Base-by-base conservation (phyloP, 2,797 vertebrate species). In the Alectoris magna region DNA sequence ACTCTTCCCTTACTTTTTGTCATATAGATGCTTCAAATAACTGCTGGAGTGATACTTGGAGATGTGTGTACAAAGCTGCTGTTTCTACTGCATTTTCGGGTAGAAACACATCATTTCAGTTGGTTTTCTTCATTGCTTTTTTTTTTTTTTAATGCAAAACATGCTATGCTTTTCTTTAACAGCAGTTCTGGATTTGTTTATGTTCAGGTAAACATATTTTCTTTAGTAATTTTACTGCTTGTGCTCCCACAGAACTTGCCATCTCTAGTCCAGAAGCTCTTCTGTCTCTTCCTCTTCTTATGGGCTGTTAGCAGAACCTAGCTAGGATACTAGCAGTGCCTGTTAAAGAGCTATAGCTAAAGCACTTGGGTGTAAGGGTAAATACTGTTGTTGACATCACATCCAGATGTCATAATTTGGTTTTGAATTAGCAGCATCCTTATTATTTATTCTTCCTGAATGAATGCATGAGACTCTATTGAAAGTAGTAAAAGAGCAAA, bases 401-500 rank as follows among this genome's bases (percentile, higher is more conserved):
- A 53, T 31, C 53, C 63, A 71, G 51, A 2, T 63, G 43, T 27
- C 16, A 1, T 53, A 69, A 14, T 49, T 26, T 41, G 17, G 10
- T 75, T 78, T 76, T 56, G 22, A 55, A 49, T 73, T 63, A 79
- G 27, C 46, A 46, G 16, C 10, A 36, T 9, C 11, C 89, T 91
- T 87, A 44, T 84, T 90, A 87, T 31, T 69, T 68, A 31, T 46
- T 88, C 80, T 96, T 66, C 84, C 36, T 34, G 94, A 72, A 72
- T 84, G 88, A 94, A 71, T 94, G 39, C 74, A 29, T 64, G 64
- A 91, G 74, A 87, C 48, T 76, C 55, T 66, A 89, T 92, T 87
- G 81, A 95, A 93, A 94, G 87, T 71, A 80, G 44, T 95, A 79
- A 96, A 94, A 92, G 34, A 46, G 41, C 76, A 84, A 95, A 97